A percentile compares a stretch with the other conserved stretches of the same genome.
Conservation (phyloP, 2,797 vertebrate species). For the Pelochelys cantorii region DNA sequence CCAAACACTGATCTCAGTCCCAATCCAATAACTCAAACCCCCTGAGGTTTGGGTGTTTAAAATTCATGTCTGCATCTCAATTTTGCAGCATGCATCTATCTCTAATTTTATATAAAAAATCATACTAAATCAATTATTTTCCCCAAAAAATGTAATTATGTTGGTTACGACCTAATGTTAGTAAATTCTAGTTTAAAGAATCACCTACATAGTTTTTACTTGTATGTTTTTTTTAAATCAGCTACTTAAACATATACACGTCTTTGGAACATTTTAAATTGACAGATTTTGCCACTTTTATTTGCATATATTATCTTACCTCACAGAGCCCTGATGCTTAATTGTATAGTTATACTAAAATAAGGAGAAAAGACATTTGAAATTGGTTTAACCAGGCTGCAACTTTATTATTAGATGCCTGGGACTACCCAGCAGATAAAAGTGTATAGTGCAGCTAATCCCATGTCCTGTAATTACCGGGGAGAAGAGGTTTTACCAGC, state of each 20-base stretch:
- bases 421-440: too few relatives aligned
- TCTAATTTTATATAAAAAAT: background rate
- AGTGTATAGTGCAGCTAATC: too few relatives aligned
- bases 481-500: too few relatives aligned
- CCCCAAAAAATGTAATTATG: rapidly evolving
- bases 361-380: too few relatives aligned
- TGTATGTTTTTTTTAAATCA: too few relatives aligned
- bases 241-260: background rate
- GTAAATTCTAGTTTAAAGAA: background rate
- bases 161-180: background rate
- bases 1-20: background rate
- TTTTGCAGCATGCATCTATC: background rate
- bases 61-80: rapidly evolving
- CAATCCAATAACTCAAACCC: background rate
- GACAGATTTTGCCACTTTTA: background rate
- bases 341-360: too few relatives aligned
- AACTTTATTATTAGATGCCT: too few relatives aligned
- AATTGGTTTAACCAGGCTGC: too few relatives aligned
- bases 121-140: background rate
- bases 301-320: background rate
- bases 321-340: background rate
- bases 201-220: background rate
- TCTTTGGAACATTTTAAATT: background rate
- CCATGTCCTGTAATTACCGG: too few relatives aligned
- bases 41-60: background rate